These are phyloP conservation scores for Dusona sp. DNA, from an alignment of 2,888 invertebrate genomes.

Conservation along the genomic window DNA sequence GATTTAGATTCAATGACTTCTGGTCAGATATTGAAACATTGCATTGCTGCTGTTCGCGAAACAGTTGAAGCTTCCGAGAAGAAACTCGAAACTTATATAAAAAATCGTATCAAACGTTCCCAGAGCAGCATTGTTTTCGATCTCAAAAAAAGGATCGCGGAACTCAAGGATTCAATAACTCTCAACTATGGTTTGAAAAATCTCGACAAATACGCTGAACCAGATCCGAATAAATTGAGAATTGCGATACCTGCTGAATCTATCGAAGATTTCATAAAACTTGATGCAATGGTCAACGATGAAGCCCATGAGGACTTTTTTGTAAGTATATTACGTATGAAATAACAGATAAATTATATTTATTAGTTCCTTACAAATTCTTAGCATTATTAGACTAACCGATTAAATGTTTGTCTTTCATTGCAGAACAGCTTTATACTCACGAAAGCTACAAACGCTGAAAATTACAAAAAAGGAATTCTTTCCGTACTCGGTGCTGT, in stretches of 20 bases:
- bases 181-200: constrained; percentile 9
- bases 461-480: constrained; percentile 18
- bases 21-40: constrained; percentile 13
- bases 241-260: constrained; percentile 9
- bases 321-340: constrained; percentile 13
- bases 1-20: constrained; percentile 14
- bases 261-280: constrained; percentile 2
- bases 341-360: constrained; percentile 1
- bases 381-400: constrained; percentile 14
- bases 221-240: constrained; percentile 6
- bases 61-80: constrained; percentile 14
- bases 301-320: constrained; percentile 12
- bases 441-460: constrained; percentile 23
- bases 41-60: constrained; percentile 9
- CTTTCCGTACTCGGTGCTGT: constrained; percentile 6
- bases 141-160: constrained; percentile 6
- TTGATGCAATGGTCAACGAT: constrained; percentile 10
- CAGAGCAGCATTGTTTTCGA: constrained; percentile 10
- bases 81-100: constrained; percentile 5
- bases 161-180: constrained; percentile 5
- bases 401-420: constrained; percentile 2
- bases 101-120: constrained; percentile 22
- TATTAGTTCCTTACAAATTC: constrained; percentile 10
- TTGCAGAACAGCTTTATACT: constrained; percentile 10
- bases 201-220: constrained; percentile 14